These are phyloP conservation scores for Agrochola lota DNA, from an alignment of 2,888 invertebrate species.

Conservation along the genomic window DNA sequence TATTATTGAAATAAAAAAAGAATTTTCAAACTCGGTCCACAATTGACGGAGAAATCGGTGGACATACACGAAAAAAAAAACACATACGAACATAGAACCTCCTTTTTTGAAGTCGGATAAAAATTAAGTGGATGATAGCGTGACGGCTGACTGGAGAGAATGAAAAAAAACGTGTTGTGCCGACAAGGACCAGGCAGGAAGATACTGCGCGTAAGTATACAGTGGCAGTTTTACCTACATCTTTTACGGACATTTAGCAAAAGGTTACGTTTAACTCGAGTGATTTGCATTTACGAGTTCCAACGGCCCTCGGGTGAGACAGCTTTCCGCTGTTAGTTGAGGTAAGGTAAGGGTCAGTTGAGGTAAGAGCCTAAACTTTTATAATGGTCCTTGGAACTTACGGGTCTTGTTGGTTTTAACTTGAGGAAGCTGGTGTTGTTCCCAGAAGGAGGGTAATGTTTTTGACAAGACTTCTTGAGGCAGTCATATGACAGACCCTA, in stretches of 20 bases:
- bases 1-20: too few relatives aligned
- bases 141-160: too few relatives aligned
- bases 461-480: not conserved
- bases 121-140: too few relatives aligned
- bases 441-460: not conserved
- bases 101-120: too few relatives aligned
- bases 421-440: not conserved
- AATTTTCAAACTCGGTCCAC: too few relatives aligned
- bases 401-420: conserved; percentile 21
- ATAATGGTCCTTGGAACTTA: conserved; percentile 17
- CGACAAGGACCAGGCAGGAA: too few relatives aligned
- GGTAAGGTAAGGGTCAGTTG: not conserved
- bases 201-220: too few relatives aligned
- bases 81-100: too few relatives aligned
- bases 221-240: not conserved
- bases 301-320: conserved; percentile 7
- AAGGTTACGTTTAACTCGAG: conserved; percentile 48
- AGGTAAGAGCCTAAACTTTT: conserved; percentile 5
- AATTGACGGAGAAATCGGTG: too few relatives aligned
- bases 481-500: too few relatives aligned
- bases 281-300: conserved; percentile 65
- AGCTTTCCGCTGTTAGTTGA: conserved; percentile 18
- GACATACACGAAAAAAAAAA: too few relatives aligned
- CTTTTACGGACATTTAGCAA: conserved; percentile 29
- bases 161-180: too few relatives aligned